phyloP scores from a whole-genome alignment of 2,113 vertebrate species.

The Platichthys stellatus region DNA sequence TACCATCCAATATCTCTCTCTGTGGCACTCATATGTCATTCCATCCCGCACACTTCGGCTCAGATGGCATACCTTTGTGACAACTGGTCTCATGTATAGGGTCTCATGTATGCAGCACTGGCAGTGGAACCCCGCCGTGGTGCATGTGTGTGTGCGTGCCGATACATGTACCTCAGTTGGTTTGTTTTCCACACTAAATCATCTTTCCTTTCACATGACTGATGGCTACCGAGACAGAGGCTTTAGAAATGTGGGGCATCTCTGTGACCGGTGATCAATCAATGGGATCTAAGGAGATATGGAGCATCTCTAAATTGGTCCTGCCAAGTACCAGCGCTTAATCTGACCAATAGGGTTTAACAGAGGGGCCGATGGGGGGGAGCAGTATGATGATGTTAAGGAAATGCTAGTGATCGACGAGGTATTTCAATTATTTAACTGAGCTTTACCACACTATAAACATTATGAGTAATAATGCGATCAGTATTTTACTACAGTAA shows the following conservation, averaged over 20 bases:
- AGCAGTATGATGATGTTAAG: conserved; percentile 25
- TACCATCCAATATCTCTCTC: conserved; percentile 74
- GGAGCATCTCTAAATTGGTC: conserved; percentile 27
- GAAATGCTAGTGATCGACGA: neutral
- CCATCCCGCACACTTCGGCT: conserved; percentile 70
- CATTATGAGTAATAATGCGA: neutral
- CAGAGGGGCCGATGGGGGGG: conserved; percentile 3
- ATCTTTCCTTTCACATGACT: conserved; percentile 30
- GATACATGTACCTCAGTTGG: neutral
- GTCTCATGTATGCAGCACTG: conserved; percentile 48
- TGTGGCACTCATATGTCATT: conserved; percentile 74
- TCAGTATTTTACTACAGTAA: neutral
- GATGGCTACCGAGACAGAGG: conserved; percentile 22
- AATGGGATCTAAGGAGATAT: conserved; percentile 19
- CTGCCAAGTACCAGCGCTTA: conserved; percentile 11
- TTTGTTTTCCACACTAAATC: conserved; percentile 49
- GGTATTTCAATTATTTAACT: neutral
- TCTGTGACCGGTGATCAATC: conserved; percentile 48
- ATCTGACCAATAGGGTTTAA: conserved; percentile 18
- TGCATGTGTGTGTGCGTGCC: neutral
- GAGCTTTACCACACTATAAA: neutral
- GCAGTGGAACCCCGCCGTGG: conserved; percentile 23
- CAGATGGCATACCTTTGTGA: conserved; percentile 67
- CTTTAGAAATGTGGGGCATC: conserved; percentile 17
- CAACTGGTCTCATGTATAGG: conserved; percentile 71